Base-by-base conservation (phyloP, 2,113 vertebrate genomes). In the Psephotus haematonotus region DNA sequence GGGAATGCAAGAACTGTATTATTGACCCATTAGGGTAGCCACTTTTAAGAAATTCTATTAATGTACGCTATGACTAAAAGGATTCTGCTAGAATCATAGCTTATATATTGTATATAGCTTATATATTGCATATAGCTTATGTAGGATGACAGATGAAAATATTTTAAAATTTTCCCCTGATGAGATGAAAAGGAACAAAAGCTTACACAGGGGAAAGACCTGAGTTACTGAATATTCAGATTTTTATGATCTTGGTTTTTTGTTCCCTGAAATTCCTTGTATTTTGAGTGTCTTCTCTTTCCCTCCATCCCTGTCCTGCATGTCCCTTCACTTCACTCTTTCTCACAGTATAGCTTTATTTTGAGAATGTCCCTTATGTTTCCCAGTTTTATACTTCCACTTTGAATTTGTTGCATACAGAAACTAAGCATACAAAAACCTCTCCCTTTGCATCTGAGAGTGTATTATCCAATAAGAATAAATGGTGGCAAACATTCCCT, bases 161-260 rank as follows among this genome's bases (percentile, higher is more conserved):
- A 50, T 77, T 77, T 72, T 17, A 33, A 77, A 74, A 12, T 29
- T 82, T 70, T 69, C 4, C 5, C 44, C 35, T 72, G 39, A 35
- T 24, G 11, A 86, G 33, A 50, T 35, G 11, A 50, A 76, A 77
- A 68, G 6, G 7, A 62, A 50, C 2, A 79, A 68, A 82, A 69
- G 19, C 28, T 29, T 76, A 39, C 15, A 25, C 12, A 62, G 7
- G 25, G 46, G 22, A 82, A 72, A 29, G 31, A 29, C 13, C 4
- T 44, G 33, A 57, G 49, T 41, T 72, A 25, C 10, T 50, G 20
- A 44, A 20, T 52, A 28, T 52, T 59, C 52, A 17, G 6, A 43
- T 79, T 6, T 59, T 90, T 57, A 28, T 11, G 71, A 5, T 13
- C 5, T 33, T 46, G 11, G 0, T 1, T 1, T 65, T 60, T 55